Evolutionary conservation across 2,113 vertebrate species (phyloP).

Genomic region (Dolichallabes microphthalmus): DNA sequence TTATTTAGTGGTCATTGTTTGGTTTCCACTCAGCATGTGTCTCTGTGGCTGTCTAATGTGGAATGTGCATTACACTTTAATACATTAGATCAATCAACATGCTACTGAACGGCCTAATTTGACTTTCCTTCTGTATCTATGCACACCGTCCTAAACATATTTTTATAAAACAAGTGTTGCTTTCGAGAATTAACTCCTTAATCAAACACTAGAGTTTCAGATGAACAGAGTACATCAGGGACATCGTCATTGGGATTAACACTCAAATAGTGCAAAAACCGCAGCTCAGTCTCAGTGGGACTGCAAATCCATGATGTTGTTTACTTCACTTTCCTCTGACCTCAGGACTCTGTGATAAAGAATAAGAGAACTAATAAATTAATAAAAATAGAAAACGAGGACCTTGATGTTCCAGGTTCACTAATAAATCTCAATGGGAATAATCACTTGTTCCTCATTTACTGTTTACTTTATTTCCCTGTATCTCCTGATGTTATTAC

Average conservation of each 20-base stretch:
- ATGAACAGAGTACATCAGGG: neutral
- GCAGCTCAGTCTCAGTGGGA: neutral
- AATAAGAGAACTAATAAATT: neutral
- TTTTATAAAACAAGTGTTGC: neutral
- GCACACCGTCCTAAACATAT: neutral
- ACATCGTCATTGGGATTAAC: neutral
- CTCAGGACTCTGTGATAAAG: neutral
- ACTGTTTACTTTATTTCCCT: neutral
- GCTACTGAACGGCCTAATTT: neutral
- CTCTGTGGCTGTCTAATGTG: no score
- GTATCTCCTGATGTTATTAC: neutral
- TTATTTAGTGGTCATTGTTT: neutral
- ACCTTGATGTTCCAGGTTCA: neutral
- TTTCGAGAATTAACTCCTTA: neutral
- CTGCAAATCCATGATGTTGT: neutral
- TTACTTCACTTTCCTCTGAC: neutral
- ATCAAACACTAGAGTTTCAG: neutral
- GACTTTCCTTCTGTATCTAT: neutral
- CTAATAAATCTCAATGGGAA: neutral
- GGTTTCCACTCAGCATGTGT: neutral
- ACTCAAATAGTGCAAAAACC: neutral
- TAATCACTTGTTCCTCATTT: neutral
- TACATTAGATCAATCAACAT: neutral
- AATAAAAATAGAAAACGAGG: neutral
- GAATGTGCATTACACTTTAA: no score